Percentiles rank a stretch among this genome's conserved stretches.
Conservation (phyloP, 2,888 invertebrate genomes). For the Orthonevra nobilis region DNA sequence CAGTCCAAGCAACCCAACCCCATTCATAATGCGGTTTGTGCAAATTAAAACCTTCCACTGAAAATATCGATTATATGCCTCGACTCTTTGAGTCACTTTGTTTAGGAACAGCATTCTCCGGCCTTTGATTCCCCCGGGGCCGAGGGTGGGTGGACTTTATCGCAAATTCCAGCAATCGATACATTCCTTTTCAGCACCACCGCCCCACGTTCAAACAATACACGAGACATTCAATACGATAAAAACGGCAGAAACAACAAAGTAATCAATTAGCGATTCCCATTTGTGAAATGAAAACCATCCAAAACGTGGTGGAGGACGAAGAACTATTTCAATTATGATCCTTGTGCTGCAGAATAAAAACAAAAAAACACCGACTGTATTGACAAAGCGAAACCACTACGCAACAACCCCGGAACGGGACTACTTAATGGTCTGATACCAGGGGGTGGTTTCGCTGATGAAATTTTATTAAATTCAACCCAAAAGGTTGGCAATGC, state of each 20-base stretch:
- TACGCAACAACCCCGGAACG: neutral
- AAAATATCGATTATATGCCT: slow-evolving; percentile 29
- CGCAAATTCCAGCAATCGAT: slow-evolving; percentile 12
- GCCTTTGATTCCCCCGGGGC: neutral
- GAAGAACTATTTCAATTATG: slow-evolving; percentile 58
- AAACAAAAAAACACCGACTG: too few species aligned
- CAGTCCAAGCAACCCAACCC: neutral
- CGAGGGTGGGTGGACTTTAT: slow-evolving; percentile 1
- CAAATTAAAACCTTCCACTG: slow-evolving; percentile 30
- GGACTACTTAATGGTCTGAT: slow-evolving; percentile 3
- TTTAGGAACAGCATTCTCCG: slow-evolving; percentile 7
- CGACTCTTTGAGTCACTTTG: neutral
- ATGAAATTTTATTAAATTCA: slow-evolving; percentile 20
- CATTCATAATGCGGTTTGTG: slow-evolving; percentile 11
- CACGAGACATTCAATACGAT: slow-evolving; percentile 46
- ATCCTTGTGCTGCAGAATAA: slow-evolving; percentile 3
- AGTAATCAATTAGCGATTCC: slow-evolving; percentile 59
- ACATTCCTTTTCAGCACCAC: slow-evolving; percentile 18
- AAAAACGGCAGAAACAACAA: slow-evolving; percentile 50
- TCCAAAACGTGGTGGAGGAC: neutral
- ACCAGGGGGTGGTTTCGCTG: neutral
- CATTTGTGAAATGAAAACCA: slow-evolving; percentile 56
- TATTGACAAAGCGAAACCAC: slow-evolving; percentile 30
- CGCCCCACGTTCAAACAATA: slow-evolving; percentile 19
- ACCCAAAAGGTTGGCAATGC: neutral